Evolutionary conservation across 2,888 invertebrate genomes (phyloP).

Genomic region (Micoletzkya japonica): DNA sequence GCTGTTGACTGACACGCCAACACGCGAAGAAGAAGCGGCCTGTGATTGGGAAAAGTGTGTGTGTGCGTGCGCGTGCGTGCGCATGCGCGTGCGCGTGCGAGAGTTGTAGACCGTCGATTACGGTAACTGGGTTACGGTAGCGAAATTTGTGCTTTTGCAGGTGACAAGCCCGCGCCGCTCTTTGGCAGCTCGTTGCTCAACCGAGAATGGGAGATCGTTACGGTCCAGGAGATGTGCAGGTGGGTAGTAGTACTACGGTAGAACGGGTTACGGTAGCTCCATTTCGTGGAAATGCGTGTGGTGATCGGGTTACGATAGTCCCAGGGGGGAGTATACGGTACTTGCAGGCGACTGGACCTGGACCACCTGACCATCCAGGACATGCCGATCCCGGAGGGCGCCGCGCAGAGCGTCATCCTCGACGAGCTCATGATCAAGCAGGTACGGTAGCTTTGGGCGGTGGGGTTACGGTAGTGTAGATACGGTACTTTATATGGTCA

Average conservation of each 20-base stretch:
- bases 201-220: conserved; percentile 67
- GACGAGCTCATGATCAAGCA: conserved; percentile 63
- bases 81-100: neutral
- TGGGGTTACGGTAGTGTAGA: no score
- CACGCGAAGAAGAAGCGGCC: neutral
- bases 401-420: conserved; percentile 53
- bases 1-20: no score
- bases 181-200: conserved; percentile 55
- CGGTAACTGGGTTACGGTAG: neutral
- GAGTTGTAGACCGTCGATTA: neutral
- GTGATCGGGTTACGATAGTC: neutral
- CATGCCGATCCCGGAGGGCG: conserved; percentile 61
- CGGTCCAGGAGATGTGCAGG: conserved; percentile 65
- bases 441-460: conserved; percentile 30
- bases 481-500: no score
- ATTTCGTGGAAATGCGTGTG: neutral
- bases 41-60: neutral
- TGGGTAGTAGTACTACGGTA: neutral
- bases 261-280: neutral
- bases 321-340: neutral
- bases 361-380: conserved; percentile 61
- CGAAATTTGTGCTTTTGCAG: conserved; percentile 32
- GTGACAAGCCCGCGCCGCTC: conserved; percentile 46
- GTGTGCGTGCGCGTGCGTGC: neutral
- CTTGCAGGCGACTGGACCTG: conserved; percentile 63